Evolutionary conservation across 1,140 invertebrate species (phyloP), one percentile per base, ranked within the genome.

Genomic region (Drosophila chauvacae): DNA sequence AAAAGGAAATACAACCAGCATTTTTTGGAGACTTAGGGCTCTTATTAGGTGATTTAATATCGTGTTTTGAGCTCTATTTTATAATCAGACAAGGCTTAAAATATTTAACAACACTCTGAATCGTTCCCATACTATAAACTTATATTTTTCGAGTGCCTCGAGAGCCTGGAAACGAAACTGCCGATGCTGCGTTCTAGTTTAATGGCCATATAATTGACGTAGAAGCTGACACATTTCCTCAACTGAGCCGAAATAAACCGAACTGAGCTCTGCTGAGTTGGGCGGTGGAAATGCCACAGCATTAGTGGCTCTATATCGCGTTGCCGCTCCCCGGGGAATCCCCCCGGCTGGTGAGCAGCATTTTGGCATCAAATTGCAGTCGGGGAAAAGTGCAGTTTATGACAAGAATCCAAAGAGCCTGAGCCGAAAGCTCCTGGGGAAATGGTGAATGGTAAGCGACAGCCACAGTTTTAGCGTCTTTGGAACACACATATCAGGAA

Each of bases 201-300:
- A 87, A 87, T 87, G 80, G 80, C 56, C 77, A 74, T 70, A 84
- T 68, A 83, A 88, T 87, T 84, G 80, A 74, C 72, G 77, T 70
- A 28, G 70, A 79, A 83, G 77, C 73, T 71, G 76, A 68, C 83
- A 88, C 65, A 88, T 80, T 87, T 64, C 47, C 51, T 47, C 57
- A 62, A 57, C 62, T 45, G 33, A 76, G 61, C 42, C 26, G 55
- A 51, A 41, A 41, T 76, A 51, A 75, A 64, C 56, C 47, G 23
- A 51, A 33, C 55, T 44, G 73, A 66, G 60, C 44, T 45, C 47
- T 37, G 60, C n/a, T 55, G 71, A 59, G 58, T 44, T 56, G 57
- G 48, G 18, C 16, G 30, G 14, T 14, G 63, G 41, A 42, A 48
- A 74, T 61, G 63, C 60, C 55, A 55, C 39, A 39, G 66, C 66